Evolutionary conservation across 2,888 invertebrate species (phyloP).

Genomic region (Hypena proboscidalis): DNA sequence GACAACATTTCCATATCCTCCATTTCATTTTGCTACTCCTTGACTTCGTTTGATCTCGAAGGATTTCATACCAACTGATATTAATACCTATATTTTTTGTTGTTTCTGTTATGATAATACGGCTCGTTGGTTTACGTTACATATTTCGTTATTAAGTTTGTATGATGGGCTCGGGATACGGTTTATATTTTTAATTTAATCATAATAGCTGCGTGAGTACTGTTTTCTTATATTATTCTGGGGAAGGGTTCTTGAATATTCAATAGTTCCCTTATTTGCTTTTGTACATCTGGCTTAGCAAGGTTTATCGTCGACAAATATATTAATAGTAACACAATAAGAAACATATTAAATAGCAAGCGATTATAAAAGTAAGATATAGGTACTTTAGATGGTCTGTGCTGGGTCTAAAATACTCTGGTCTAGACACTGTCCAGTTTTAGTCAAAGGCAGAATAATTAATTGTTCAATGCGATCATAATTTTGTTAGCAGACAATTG

Average conservation of each 20-base stretch:
- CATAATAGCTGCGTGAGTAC: no score
- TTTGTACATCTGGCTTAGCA: neutral
- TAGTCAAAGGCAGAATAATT: no score
- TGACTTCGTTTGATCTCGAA: conserved; percentile 42
- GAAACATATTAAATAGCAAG: no score
- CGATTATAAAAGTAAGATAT: neutral
- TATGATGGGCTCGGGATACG: conserved; percentile 11
- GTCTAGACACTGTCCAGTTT: neutral
- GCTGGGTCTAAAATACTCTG: no score
- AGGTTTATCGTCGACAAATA: no score
- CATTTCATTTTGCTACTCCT: conserved; percentile 23
- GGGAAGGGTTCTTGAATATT: no score
- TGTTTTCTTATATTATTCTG: no score
- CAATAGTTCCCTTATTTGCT: no score
- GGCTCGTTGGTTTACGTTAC: conserved; percentile 27
- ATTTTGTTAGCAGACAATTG: no score
- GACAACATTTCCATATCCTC: conserved; percentile 48
- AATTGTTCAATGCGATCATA: conserved; percentile 2
- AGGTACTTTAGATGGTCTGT: neutral
- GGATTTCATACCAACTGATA: conserved; percentile 41
- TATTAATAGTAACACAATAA: no score
- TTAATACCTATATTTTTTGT: conserved; percentile 46
- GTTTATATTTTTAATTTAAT: no score
- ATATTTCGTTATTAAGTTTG: conserved; percentile 9
- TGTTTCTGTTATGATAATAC: conserved; percentile 45